Percentiles rank a stretch among this genome's conserved stretches.
Evolutionary conservation across 2,888 invertebrate species (phyloP).

Genomic region (Tiliacea aurago): DNA sequence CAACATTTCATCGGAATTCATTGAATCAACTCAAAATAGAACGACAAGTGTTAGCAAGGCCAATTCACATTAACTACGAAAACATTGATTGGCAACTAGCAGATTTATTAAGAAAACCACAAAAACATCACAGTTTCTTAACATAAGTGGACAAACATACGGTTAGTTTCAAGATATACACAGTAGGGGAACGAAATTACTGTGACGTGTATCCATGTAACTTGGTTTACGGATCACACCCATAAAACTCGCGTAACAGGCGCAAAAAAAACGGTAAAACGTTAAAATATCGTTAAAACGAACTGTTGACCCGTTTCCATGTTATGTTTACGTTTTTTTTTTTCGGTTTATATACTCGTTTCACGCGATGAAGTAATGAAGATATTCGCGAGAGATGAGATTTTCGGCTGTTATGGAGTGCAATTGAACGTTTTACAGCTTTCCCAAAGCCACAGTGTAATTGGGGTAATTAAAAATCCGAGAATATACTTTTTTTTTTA

Average conservation of each 20-base stretch:
- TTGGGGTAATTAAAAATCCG: constrained; percentile 26
- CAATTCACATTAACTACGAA: constrained; percentile 38
- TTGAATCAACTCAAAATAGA: constrained; percentile 45
- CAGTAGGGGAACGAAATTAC: constrained; percentile 30
- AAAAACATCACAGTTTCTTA: constrained; percentile 20
- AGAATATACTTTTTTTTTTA: constrained; percentile 21
- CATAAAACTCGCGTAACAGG: constrained; percentile 73
- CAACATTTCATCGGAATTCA: constrained; percentile 50
- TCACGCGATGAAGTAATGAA: constrained; percentile 49
- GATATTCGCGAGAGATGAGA: constrained; percentile 18
- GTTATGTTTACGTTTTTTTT: constrained; percentile 72
- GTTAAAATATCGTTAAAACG: constrained; percentile 78
- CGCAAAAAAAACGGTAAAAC: constrained; percentile 69
- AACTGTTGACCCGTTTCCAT: constrained; percentile 74
- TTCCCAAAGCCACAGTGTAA: constrained; percentile 28
- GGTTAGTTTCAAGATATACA: constrained; percentile 20
- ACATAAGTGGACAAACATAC: constrained; percentile 36
- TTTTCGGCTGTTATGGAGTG: constrained; percentile 13
- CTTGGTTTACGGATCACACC: constrained; percentile 74
- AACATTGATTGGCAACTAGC: constrained; percentile 50
- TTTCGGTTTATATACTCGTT: constrained; percentile 64
- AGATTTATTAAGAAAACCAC: constrained; percentile 52
- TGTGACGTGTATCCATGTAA: constrained; percentile 72
- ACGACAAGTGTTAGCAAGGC: constrained; percentile 55
- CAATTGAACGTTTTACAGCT: constrained; percentile 14